Base-by-base conservation (phyloP, 2,797 vertebrate genomes). In the Artibeus jamaicensis region DNA sequence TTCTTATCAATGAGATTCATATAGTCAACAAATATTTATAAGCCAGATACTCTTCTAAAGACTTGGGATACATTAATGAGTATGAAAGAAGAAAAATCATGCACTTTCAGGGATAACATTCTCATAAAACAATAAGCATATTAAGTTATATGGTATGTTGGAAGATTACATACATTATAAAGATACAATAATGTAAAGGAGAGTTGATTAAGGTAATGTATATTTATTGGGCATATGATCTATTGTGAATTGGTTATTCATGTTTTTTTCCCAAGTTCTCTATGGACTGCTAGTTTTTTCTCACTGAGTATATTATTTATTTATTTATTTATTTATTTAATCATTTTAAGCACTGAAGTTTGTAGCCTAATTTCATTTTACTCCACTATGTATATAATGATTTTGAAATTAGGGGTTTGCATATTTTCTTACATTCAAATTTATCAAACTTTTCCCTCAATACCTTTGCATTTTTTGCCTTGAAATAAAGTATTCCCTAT, bases 11-110 rank as follows among this genome's bases (percentile, higher is more conserved):
- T 86, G 37, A 86, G 26, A 91, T 48, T 88, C 57, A 91, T 55
- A 65, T n/a, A 84, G 22, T 73, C 37, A 77, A 90, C 26, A 83
- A 82, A 86, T 62, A 82, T 48, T 67, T 89, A 94, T 89, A 94
- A 42, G 29, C 12, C 73, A 81, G 62, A 42, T 50, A 71, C 26
- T 89, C 29, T 77, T 89, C 22, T 62, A 83, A 83, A 11, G 37
- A 86, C 16, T 71, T 89, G 37, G 22, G 15, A 90, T 78, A 71
- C 16, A 55, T 50, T 55, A 6, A 16, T 59, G 32, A 73, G 29
- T 29, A 21, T 70, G 71, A 86, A 50, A 32, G 15, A 59, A 70
- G 55, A 89, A 89, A 94, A 84, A 42, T 18, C 9, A 78, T 16
- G n/a, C 4, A 85, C 9, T 81, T 93, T 70, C 11, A 88, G 32